Evolutionary conservation across 1,140 invertebrate genomes (phyloP), one percentile per base, ranked within the genome.

Genomic region (Polyergus mexicanus): DNA sequence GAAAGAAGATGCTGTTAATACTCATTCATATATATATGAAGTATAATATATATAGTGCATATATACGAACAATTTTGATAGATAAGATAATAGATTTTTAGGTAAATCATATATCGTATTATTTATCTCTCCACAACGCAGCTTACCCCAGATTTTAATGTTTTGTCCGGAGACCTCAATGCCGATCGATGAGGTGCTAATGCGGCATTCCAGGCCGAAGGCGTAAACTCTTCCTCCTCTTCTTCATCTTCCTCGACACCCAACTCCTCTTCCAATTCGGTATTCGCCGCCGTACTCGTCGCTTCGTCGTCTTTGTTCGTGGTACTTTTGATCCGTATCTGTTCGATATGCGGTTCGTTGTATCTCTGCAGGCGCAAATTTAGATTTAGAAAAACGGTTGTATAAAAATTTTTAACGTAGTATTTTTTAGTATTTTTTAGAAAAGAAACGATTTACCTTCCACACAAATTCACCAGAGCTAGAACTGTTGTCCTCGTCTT

Each of bases 391-490:
- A 56, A 22, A 74, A 60, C 38, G 51, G 58, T 25, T 11, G n/a
- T 32, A 22, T 19, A 77, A 47, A 72, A 28, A 25, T 22, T 7
- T 16, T 28, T 38, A 56, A 72, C 28, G 8, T 22, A 41, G 3
- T 25, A 51, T 47, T 35, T 81, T 71, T 35, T 71, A 6, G 8
- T 32, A 35, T 6, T n/a, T n/a, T n/a, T n/a, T n/a, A 32, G 5
- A 8, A 3, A 51, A 19, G 32, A 58, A 62, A 68, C 78, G 60
- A 87, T 56, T 22, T 92, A 97, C 97, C 96, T 97, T 97, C 97
- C 97, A 97, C 65, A 97, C 96, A 92, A 97, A 97, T 93, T 98
- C 97, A 16, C 97, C 97, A 89, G 97, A 97, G 22, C 97, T 97
- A 1, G 95, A 96, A 58, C 95, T 96, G 58, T 94, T 95, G 25